phyloP scores from a whole-genome alignment of 2,888 invertebrate genomes.

The Chydorus sphaericus region DNA sequence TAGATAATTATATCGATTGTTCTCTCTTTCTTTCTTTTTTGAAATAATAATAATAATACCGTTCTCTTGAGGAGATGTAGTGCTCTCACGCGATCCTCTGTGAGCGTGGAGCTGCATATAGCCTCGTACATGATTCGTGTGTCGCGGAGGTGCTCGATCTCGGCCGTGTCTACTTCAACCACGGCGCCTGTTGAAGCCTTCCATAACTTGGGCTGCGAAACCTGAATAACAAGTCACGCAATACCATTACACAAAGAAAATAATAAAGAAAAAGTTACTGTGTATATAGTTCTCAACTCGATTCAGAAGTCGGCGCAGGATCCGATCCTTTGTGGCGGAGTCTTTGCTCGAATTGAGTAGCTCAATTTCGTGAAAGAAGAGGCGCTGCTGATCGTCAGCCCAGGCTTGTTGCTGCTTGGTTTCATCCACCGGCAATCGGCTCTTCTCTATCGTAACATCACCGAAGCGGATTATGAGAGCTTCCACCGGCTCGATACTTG shows the following conservation, averaged over 20 bases:
- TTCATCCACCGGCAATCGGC: neutral
- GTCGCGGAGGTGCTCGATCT: neutral
- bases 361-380: neutral
- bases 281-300: neutral
- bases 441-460: neutral
- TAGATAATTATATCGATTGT: too few species aligned
- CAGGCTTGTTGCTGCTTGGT: too few species aligned
- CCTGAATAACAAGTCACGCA: too few species aligned
- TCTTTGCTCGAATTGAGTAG: neutral
- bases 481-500: neutral
- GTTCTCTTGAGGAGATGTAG: conserved; percentile 4
- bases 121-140: conserved; percentile 5
- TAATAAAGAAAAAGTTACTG: neutral
- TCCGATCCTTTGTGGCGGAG: conserved; percentile 5
- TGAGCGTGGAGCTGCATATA: neutral
- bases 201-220: conserved; percentile 8
- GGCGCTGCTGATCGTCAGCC: neutral
- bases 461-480: conserved; percentile 2
- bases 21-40: neutral
- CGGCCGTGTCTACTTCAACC: conserved; percentile 8
- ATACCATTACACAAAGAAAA: neutral
- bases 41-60: neutral
- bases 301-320: neutral
- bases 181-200: neutral
- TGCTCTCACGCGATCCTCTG: neutral